Percentiles rank a stretch among this genome's conserved stretches.
These are phyloP conservation scores for Bicyclus anynana DNA, from an alignment of 1,140 invertebrate species.

Conservation along the genomic window DNA sequence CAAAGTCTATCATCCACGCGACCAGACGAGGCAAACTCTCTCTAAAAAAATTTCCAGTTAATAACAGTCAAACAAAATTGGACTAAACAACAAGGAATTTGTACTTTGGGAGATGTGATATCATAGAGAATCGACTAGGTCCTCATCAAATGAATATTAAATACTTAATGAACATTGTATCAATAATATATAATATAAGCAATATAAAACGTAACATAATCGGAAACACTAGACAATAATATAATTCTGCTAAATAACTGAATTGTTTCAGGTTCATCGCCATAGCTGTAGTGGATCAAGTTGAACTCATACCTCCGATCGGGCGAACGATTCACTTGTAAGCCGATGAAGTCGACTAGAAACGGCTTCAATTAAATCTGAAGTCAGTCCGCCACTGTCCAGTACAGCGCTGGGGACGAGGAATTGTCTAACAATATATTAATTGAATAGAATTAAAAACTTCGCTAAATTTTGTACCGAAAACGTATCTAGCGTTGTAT, in stretches of 20 bases:
- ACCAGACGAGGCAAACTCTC: constrained; percentile 38
- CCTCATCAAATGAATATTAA: constrained; percentile 76
- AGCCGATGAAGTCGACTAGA: constrained; percentile 64
- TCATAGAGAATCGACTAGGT: constrained; percentile 78
- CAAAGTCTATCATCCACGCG: constrained; percentile 26
- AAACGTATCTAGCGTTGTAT: constrained; percentile 70
- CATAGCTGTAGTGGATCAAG: constrained; percentile 48
- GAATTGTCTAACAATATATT: constrained; percentile 73
- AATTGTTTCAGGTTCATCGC: constrained; percentile 66
- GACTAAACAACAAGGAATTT: constrained; percentile 79
- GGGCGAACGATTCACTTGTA: constrained; percentile 32
- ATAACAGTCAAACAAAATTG: constrained; percentile 78
- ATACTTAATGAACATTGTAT: constrained; percentile 76
- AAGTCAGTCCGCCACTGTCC: constrained; percentile 31
- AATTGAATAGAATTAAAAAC: constrained; percentile 72
- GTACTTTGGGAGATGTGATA: constrained; percentile 79
- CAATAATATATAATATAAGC: constrained; percentile 76
- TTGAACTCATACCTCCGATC: constrained; percentile 28
- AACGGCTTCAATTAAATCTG: constrained; percentile 40
- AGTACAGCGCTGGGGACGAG: constrained; percentile 59
- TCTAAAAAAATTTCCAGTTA: constrained; percentile 75
- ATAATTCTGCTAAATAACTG: constrained; percentile 76
- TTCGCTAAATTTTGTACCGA: constrained; percentile 74
- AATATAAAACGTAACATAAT: constrained; percentile 77
- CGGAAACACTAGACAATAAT: constrained; percentile 75